Evolutionary conservation across 2,113 vertebrate species (phyloP).

Genomic region (Gymnobelideus leadbeateri): DNA sequence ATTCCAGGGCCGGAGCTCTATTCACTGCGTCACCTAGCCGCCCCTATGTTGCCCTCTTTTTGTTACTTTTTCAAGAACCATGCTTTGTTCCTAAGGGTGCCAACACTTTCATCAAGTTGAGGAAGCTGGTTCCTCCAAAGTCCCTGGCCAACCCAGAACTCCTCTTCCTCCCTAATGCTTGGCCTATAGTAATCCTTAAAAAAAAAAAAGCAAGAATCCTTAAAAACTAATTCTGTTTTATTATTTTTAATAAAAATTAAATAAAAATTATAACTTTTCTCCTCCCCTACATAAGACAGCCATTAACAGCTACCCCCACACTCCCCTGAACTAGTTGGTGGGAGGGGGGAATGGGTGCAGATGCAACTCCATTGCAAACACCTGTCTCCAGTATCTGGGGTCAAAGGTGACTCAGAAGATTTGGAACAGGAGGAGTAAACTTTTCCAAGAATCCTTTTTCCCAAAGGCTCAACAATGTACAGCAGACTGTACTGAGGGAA

Average conservation of each 20-base stretch:
- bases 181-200: too few species aligned
- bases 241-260: slow-evolving; percentile 31
- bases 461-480: not conserved
- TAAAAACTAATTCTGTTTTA: slow-evolving; percentile 64
- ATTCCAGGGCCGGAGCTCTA: too few species aligned
- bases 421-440: not conserved
- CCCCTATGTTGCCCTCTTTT: too few species aligned
- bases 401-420: not conserved
- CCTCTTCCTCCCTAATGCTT: too few species aligned
- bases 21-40: too few species aligned
- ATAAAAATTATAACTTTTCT: slow-evolving; percentile 65
- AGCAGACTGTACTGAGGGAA: not conserved
- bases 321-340: not conserved
- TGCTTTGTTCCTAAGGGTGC: too few species aligned
- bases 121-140: too few species aligned
- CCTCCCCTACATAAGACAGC: slow-evolving; percentile 38
- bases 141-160: too few species aligned
- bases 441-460: not conserved
- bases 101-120: too few species aligned
- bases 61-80: too few species aligned
- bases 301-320: not conserved
- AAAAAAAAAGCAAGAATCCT: slow-evolving; percentile 63
- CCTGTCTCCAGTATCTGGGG: not conserved
- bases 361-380: not conserved
- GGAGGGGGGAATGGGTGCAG: not conserved